phyloP scores from a whole-genome alignment of 2,113 vertebrate genomes.

The Campylomormyrus numenius region DNA sequence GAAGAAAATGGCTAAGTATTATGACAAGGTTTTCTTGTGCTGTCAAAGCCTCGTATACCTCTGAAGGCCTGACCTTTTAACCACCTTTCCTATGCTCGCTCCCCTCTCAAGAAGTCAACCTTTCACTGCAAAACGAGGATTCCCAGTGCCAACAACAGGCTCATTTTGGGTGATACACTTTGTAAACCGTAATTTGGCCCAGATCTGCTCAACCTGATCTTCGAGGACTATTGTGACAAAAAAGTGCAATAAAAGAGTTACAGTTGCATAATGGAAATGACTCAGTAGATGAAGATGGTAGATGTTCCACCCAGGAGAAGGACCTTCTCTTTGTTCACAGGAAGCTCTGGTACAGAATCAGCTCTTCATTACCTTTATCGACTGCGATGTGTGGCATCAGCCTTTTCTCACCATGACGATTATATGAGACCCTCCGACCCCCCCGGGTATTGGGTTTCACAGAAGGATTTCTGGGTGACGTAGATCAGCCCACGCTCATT shows the following conservation, averaged over 20 bases:
- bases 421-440: slow-evolving; percentile 40
- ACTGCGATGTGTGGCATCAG: slow-evolving; percentile 35
- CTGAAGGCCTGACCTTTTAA: not conserved
- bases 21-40: not conserved
- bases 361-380: not conserved
- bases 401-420: slow-evolving; percentile 47
- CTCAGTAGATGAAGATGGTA: not conserved
- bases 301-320: not conserved
- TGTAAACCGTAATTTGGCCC: not conserved
- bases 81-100: not conserved
- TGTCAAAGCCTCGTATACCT: not conserved
- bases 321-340: not conserved
- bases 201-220: not conserved
- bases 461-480: slow-evolving; percentile 43
- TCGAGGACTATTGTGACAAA: not conserved
- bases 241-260: not conserved
- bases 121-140: not conserved
- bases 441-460: slow-evolving; percentile 45
- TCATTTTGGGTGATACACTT: not conserved
- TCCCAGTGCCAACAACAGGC: not conserved
- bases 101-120: not conserved
- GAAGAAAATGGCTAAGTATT: not conserved
- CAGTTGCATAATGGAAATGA: not conserved
- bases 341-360: not conserved
- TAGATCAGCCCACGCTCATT: not conserved